Conservation (phyloP, 2,797 vertebrate genomes). For the Clarias laeviceps region DNA sequence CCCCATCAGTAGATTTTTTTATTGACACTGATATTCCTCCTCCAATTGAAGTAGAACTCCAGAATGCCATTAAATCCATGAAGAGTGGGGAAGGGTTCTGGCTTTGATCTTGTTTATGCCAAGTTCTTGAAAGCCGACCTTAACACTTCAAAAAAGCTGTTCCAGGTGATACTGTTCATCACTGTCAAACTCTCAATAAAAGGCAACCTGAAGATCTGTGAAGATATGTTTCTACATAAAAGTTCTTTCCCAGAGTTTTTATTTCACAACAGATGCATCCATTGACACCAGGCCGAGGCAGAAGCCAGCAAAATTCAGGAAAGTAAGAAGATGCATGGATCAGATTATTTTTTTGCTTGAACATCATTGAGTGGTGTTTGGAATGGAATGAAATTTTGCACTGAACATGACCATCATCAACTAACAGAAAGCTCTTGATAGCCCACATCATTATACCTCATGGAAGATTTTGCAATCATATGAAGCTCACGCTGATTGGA, state of each 20-base stretch:
- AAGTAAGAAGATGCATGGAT: not conserved
- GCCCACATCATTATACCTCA: no score
- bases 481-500: no score
- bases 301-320: not conserved
- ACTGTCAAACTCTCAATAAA: not conserved
- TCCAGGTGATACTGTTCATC: not conserved
- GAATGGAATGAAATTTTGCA: no score
- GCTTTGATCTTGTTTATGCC: not conserved
- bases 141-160: not conserved
- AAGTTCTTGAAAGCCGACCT: not conserved
- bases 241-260: not conserved
- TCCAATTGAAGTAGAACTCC: not conserved
- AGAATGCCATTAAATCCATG: not conserved
- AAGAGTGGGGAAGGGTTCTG: not conserved
- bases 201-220: not conserved
- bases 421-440: no score
- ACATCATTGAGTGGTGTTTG: not conserved
- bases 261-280: not conserved
- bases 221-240: not conserved
- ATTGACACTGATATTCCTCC: not conserved
- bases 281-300: not conserved
- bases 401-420: no score
- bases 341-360: no score
- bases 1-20: no score
- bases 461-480: no score